Evolutionary conservation across 2,113 vertebrate species (phyloP).

Genomic region (Coturnix japonica): DNA sequence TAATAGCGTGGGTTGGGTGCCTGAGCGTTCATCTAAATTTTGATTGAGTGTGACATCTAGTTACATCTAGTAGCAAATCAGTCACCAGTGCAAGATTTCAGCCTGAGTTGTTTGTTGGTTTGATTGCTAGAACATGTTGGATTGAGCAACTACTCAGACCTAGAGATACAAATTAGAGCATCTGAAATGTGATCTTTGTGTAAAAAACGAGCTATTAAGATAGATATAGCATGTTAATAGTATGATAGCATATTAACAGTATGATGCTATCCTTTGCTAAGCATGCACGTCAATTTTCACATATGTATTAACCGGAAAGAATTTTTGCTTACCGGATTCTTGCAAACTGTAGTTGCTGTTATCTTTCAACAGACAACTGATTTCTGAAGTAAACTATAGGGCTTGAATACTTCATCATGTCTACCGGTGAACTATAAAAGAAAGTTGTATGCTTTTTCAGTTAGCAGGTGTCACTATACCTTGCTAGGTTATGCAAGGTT

Average conservation of each 20-base stretch:
- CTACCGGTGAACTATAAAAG: neutral
- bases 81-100: neutral
- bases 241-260: neutral
- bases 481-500: neutral
- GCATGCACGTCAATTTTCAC: fast-evolving
- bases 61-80: neutral
- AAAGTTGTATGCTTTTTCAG: neutral
- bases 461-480: neutral
- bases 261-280: neutral
- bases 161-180: neutral
- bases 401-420: neutral
- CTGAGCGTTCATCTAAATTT: neutral
- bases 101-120: neutral
- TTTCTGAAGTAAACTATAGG: neutral
- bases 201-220: neutral
- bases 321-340: neutral
- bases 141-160: neutral
- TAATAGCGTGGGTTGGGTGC: neutral
- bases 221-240: neutral
- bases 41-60: neutral
- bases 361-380: neutral
- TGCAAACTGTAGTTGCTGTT: neutral
- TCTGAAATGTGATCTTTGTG: neutral
- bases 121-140: neutral
- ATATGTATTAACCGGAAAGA: neutral